phyloP scores from a whole-genome alignment of 2,797 vertebrate genomes.

The Intellagama lesueurii region DNA sequence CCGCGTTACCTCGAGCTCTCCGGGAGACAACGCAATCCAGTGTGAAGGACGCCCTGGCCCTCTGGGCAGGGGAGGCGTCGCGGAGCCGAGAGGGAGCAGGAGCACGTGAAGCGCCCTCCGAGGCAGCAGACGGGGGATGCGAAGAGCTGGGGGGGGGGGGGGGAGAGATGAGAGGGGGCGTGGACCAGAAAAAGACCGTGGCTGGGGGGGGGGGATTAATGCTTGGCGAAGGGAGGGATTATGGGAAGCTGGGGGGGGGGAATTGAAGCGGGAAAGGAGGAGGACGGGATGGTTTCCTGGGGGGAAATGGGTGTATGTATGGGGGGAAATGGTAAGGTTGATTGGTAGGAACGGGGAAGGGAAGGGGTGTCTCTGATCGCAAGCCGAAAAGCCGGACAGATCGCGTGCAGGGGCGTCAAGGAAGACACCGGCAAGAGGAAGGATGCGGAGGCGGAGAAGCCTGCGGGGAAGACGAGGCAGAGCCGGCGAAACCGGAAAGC shows the following conservation, averaged over 20 bases:
- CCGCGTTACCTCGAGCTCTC: slow-evolving; percentile 66
- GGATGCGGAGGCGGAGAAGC: neutral
- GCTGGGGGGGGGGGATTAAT: too few relatives aligned
- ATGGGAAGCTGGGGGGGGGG: neutral
- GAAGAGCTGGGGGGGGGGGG: too few relatives aligned
- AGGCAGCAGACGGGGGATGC: too few relatives aligned
- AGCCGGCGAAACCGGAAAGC: too few relatives aligned
- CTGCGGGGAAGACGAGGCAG: neutral
- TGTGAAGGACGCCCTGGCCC: slow-evolving; percentile 77
- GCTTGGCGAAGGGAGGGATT: neutral
- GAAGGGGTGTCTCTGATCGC: neutral
- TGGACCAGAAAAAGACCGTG: too few relatives aligned
- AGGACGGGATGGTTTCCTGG: neutral
- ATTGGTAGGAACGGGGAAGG: slow-evolving; percentile 22
- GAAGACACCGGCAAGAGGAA: neutral
- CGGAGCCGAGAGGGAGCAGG: neutral
- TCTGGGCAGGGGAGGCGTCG: slow-evolving; percentile 34
- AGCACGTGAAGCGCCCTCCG: neutral
- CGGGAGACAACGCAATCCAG: slow-evolving; percentile 74
- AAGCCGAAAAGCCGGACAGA: neutral
- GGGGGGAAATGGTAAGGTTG: neutral
- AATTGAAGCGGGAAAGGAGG: neutral
- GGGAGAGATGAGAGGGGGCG: too few relatives aligned
- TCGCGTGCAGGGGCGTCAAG: neutral
- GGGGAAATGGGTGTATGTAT: neutral